A percentile compares a stretch with the other conserved stretches of the same genome.
phyloP scores from a whole-genome alignment of 2,888 invertebrate genomes.

The Hofmannophila pseudospretella region DNA sequence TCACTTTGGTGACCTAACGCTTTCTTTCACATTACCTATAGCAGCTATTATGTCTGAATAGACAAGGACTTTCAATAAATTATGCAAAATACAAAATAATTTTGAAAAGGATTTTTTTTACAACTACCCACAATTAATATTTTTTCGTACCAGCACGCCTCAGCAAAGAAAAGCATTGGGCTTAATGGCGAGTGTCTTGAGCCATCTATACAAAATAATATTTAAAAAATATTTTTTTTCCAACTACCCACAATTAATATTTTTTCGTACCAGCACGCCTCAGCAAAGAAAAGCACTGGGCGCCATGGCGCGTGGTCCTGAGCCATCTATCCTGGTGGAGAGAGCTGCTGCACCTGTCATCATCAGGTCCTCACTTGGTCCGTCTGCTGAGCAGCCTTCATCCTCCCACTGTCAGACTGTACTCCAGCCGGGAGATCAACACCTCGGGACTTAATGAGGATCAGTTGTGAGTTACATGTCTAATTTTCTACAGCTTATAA shows the following conservation, averaged over 20 bases:
- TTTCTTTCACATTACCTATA: no score
- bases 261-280: conserved; percentile 41
- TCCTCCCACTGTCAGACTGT: conserved; percentile 32
- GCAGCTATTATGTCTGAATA: no score
- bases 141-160: conserved; percentile 41
- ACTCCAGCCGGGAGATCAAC: conserved; percentile 29
- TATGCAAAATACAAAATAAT: no score
- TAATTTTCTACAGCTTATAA: no score
- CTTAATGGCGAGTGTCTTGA: conserved; percentile 89
- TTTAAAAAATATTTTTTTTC: no score
- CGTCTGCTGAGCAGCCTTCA: conserved; percentile 41
- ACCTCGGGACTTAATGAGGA: conserved; percentile 37
- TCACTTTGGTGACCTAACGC: no score
- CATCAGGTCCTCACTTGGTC: conserved; percentile 80
- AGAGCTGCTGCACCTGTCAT: conserved; percentile 70
- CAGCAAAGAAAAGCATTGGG: conserved; percentile 84
- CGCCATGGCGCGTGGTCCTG: conserved; percentile 90
- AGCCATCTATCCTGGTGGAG: conserved; percentile 86
- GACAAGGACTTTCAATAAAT: no score
- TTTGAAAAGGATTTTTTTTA: no score
- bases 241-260: not conserved
- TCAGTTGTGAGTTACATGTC: conserved; percentile 53
- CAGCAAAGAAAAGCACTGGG: conserved; percentile 84
- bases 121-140: not conserved
- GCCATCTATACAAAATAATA: no score